phyloP scores from a whole-genome alignment of 2,113 vertebrate genomes.

The Heterotilapia buettikoferi region DNA sequence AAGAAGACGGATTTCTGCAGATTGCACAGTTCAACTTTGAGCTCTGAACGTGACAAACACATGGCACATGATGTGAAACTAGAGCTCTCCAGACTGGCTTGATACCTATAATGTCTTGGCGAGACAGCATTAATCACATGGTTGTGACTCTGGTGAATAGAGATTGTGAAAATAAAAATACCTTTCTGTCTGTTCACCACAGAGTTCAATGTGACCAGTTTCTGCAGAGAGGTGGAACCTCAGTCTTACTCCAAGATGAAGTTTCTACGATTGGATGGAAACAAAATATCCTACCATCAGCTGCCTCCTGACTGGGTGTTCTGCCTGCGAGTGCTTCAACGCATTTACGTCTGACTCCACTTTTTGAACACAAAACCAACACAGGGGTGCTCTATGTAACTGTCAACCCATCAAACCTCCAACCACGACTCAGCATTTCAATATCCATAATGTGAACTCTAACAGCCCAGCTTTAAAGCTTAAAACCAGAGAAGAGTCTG shows the following conservation, averaged over 20 bases:
- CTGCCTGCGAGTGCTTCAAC: slow-evolving; percentile 68
- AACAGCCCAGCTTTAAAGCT: neutral
- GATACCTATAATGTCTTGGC: neutral
- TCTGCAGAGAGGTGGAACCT: slow-evolving; percentile 68
- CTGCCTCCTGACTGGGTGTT: slow-evolving; percentile 70
- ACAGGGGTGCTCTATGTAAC: neutral
- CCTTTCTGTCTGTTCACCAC: neutral
- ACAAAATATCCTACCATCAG: slow-evolving; percentile 61
- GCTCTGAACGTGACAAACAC: neutral
- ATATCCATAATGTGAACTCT: neutral
- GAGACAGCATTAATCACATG: neutral
- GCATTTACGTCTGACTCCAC: slow-evolving; percentile 61
- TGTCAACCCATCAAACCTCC: neutral
- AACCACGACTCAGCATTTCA: neutral
- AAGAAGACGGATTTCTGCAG: neutral
- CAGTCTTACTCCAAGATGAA: slow-evolving; percentile 68
- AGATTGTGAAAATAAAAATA: neutral
- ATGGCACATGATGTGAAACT: neutral
- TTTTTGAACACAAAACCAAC: neutral
- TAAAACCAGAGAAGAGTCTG: neutral
- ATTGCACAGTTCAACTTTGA: neutral
- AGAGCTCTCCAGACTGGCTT: neutral
- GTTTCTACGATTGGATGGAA: slow-evolving; percentile 73
- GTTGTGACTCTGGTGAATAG: neutral
- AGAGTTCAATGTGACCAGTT: slow-evolving; percentile 74